Percentiles rank a stretch among this genome's conserved stretches.
phyloP scores from a whole-genome alignment of 2,113 vertebrate species.

The Oncorhynchus nerka region DNA sequence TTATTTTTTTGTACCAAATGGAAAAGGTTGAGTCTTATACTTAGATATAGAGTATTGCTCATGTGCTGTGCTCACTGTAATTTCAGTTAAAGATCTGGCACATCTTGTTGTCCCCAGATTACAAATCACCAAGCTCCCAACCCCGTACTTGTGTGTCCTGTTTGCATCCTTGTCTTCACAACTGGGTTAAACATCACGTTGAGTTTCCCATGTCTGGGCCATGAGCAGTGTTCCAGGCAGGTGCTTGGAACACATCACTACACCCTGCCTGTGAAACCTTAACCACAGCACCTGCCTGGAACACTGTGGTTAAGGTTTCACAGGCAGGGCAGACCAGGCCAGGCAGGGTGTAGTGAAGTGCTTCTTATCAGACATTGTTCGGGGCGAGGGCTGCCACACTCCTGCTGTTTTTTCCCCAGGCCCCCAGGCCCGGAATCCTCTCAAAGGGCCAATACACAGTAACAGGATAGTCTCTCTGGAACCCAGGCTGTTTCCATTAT shows the following conservation, averaged over 20 bases:
- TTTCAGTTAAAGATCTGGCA: background rate
- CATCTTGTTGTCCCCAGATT: background rate
- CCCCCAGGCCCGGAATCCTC: background rate
- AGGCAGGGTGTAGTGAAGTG: background rate
- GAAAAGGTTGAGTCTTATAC: too few relatives aligned
- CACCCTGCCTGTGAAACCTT: too few relatives aligned
- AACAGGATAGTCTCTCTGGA: slow-evolving; percentile 15
- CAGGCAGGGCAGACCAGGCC: background rate
- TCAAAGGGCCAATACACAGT: background rate
- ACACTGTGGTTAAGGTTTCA: background rate
- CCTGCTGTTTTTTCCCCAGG: background rate
- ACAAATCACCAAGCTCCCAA: background rate
- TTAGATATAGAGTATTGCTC: background rate
- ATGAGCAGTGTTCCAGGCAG: background rate
- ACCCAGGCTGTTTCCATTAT: slow-evolving; percentile 7
- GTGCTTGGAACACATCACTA: background rate
- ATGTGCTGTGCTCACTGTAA: slow-evolving; percentile 4
- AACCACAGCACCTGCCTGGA: too few relatives aligned
- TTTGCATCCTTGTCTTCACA: background rate
- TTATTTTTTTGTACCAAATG: too few relatives aligned
- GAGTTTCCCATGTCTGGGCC: background rate
- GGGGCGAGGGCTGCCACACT: background rate
- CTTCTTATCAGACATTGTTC: background rate
- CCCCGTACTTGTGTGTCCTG: background rate
- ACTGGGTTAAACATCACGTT: background rate